Conservation (phyloP, 2,797 vertebrate species). For the Macropodus opercularis region DNA sequence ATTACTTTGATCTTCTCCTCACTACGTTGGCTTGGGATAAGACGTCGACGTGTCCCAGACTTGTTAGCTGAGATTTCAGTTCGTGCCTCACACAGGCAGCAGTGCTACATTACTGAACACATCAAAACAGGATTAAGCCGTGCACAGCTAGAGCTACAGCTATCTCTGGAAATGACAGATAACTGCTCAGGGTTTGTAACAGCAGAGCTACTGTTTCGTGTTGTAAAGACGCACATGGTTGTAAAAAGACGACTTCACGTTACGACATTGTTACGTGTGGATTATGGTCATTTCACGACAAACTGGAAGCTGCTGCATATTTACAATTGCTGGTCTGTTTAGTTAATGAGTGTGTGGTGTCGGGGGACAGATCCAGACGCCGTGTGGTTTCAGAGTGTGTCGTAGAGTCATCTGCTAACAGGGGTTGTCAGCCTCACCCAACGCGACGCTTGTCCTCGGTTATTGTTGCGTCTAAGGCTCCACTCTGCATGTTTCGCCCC, state of each 20-base stretch:
- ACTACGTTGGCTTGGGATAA: slow-evolving; percentile 44
- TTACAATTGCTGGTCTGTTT: slow-evolving; percentile 6
- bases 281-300: slow-evolving; percentile 1
- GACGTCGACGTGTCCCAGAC: slow-evolving; percentile 50
- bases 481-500: slow-evolving; percentile 33
- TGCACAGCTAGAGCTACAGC: slow-evolving; percentile 27
- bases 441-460: slow-evolving; percentile 17
- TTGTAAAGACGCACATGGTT: slow-evolving; percentile 3
- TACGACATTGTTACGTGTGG: neutral
- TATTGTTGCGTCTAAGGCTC: slow-evolving; percentile 17
- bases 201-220: slow-evolving; percentile 8
- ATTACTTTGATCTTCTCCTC: slow-evolving; percentile 54
- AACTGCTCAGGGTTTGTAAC: slow-evolving; percentile 29
- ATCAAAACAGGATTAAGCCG: slow-evolving; percentile 45
- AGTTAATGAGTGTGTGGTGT: slow-evolving; percentile 20
- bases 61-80: slow-evolving; percentile 51
- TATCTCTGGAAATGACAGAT: slow-evolving; percentile 34
- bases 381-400: neutral
- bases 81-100: slow-evolving; percentile 26
- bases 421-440: slow-evolving; percentile 15
- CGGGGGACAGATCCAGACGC: neutral
- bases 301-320: neutral
- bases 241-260: neutral
- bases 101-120: slow-evolving; percentile 35
- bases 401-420: slow-evolving; percentile 21